Evolutionary conservation across 2,113 vertebrate genomes (phyloP), one percentile per base, ranked within the genome.

Genomic region (Atractosteus spatula): DNA sequence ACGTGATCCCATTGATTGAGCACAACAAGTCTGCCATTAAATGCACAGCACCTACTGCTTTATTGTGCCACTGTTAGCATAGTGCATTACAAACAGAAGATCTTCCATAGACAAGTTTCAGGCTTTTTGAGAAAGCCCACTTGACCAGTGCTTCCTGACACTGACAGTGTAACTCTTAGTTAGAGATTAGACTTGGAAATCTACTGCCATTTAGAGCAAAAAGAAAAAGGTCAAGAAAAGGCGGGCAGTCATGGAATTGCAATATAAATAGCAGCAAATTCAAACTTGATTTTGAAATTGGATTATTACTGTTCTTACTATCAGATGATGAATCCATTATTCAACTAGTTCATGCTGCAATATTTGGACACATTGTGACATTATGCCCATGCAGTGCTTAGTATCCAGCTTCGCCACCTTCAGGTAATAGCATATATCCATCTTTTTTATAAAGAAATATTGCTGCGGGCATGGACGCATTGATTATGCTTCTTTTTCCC

Each of bases 251-350:
- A 74, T 68, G 73, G 61, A 66, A 65, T 62, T n/a, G n/a, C 73
- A 76, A 81, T 76, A 76, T 78, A 71, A 82, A 86, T 55, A 72
- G 67, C 10, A 71, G 73, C 77, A 74, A 41, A 29, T 29, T 29
- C 29, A 29, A 29, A 29, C 29, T 29, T 29, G 29, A 29, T 82
- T 85, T 81, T 83, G 79, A 81, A 78, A 44, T 17, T 62, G 80
- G 81, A 77, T 85, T 74, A 84, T 69, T 74, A 72, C 62, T 76
- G 81, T 72, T 69, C 67, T 77, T 56, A 64, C 57, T 71, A 80
- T 82, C 75, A 77, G 62, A 75, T 77, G 69, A 80, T 83, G 71
- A 81, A 83, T 85, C 78, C 62, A 41, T 72, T 77, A 68, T 80
- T 81, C 62, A 77, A 83, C 78, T 71, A 81, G 29, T 29, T 29